Evolutionary conservation across 2,113 vertebrate genomes (phyloP), one percentile per base, ranked within the genome.

Genomic region (Phaetusa simplex): DNA sequence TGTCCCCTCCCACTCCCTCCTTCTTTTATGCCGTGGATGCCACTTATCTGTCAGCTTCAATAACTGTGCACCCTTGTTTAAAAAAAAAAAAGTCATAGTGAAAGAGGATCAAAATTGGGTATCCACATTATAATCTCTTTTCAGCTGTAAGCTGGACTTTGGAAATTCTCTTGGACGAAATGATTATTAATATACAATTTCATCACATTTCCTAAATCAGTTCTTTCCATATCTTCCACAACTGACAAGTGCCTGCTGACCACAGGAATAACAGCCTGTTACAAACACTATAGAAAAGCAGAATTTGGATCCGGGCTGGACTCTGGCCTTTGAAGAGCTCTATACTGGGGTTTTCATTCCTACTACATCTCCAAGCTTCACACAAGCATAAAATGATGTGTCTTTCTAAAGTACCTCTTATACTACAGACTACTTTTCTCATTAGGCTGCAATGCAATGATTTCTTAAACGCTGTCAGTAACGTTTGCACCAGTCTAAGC

Each of bases 1-100:
- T 6, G 58, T 29, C 23, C 36, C 32, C 18, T 64, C 22, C 47
- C 22, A 6, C n/a, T 49, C 16, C 36, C 27, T 66, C 64, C 64
- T 65, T 2, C 38, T 69, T 8, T 10, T 22, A 5, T 32, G 50
- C 23, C 1, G 2, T 3, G 5, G 43, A 3, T 12, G 10, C 9
- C 8, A 3, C 24, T 42, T 32, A 11, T 36, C 53, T 43, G 16
- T 22, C 56, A 8, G 2, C 14, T 64, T 9, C 11, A 62, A 18
- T 30, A 62, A 42, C 10, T 1, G 2, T 17, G 10, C 15, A 47
- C 32, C 4, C 3, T 26, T 36, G 2, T 23, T 15, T 8, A 23
- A 20, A 45, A 23, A 34, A 65, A n/a, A 26, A n/a, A 27, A 59
- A 43, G 2, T 10, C 2, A 6, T 20, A 29, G 15, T 18, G 24